Evolutionary conservation across 1,140 invertebrate species (phyloP).

Genomic region (Drosophila orena): DNA sequence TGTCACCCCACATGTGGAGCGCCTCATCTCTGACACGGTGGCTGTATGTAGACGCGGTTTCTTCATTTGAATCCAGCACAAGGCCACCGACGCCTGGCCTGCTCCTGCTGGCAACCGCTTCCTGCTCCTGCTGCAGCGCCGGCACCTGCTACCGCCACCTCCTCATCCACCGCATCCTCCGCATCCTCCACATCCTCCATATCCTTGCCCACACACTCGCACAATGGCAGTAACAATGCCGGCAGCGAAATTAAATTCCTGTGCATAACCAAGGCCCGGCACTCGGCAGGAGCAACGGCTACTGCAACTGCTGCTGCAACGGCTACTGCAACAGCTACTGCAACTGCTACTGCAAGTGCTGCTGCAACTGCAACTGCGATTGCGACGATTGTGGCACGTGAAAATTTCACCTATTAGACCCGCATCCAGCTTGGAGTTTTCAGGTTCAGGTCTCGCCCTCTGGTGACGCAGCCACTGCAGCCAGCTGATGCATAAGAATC

Average conservation of each 20-base stretch:
- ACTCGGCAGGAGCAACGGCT: conserved; percentile 9
- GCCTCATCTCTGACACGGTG: conserved; percentile 15
- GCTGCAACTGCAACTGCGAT: conserved; percentile 2
- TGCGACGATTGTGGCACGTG: conserved; percentile 51
- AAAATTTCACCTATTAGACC: conserved; percentile 77
- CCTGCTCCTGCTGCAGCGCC: conserved; percentile 1
- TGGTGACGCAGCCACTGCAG: conserved; percentile 9
- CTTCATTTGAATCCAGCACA: conserved; percentile 81
- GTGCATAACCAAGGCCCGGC: conserved; percentile 69
- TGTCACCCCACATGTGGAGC: conserved; percentile 6
- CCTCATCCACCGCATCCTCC: conserved; percentile 7
- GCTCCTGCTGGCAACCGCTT: conserved; percentile 26
- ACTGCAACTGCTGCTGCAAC: conserved; percentile 12
- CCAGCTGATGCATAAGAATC: conserved; percentile 78
- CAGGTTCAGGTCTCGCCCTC: conserved; percentile 6
- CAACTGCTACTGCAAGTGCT: conserved; percentile 7
- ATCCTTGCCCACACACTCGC: conserved; percentile 10
- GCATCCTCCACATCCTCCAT: conserved; percentile 4
- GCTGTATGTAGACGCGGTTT: conserved; percentile 58
- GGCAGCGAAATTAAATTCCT: conserved; percentile 81
- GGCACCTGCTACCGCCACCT: not conserved
- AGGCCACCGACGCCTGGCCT: conserved; percentile 60
- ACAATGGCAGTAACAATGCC: conserved; percentile 72
- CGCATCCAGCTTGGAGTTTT: conserved; percentile 38
- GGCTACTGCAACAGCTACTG: conserved; percentile 1